Conservation (phyloP, 2,113 vertebrate species). For the Lucifuga dentata region DNA sequence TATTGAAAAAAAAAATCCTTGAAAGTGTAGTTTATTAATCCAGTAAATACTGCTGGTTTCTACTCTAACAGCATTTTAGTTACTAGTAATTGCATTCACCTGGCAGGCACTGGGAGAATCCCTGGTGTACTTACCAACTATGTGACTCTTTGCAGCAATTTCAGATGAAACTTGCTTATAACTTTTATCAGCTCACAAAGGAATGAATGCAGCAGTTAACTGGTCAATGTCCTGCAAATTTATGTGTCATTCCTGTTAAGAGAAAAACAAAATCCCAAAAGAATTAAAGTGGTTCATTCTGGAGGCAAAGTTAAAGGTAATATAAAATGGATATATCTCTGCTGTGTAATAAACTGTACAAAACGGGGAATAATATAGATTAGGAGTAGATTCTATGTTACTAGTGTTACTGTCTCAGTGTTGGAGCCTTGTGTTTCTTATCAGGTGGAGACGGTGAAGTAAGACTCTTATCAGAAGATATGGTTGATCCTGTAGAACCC, state of each 20-base stretch:
- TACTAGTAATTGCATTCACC: background rate
- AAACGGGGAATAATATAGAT: too few species aligned
- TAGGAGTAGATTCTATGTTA: background rate
- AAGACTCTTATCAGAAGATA: conserved; percentile 44
- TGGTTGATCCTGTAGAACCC: conserved; percentile 48
- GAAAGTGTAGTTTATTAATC: too few species aligned
- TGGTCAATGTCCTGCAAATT: background rate
- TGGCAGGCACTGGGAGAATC: background rate
- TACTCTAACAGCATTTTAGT: background rate
- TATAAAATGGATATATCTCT: too few species aligned
- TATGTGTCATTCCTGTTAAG: too few species aligned
- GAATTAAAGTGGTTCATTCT: too few species aligned
- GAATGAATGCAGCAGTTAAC: conserved; percentile 3
- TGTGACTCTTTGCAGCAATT: background rate
- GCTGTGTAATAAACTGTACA: too few species aligned
- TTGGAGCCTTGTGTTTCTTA: conserved; percentile 1
- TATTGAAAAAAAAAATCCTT: too few species aligned
- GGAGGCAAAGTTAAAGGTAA: too few species aligned
- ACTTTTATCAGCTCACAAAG: background rate
- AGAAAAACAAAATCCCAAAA: too few species aligned
- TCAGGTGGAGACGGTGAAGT: conserved; percentile 26
- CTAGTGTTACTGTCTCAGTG: conserved; percentile 7
- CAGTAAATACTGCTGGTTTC: too few species aligned
- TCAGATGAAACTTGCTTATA: background rate
- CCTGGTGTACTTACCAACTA: background rate